Evolutionary conservation across 2,797 vertebrate species (phyloP).

Genomic region (Gymnoscopelus microlampas): DNA sequence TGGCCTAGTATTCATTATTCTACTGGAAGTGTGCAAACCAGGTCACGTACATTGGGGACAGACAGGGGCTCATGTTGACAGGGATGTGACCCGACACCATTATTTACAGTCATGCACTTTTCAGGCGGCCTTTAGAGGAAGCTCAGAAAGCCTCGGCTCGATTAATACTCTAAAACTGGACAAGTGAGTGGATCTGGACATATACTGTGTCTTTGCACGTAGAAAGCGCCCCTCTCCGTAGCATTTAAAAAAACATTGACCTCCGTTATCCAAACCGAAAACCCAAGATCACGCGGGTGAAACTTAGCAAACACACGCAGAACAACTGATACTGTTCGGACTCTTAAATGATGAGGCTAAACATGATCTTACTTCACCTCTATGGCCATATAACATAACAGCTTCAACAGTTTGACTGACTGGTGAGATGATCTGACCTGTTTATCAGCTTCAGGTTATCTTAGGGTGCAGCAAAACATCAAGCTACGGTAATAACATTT

Average conservation of each 20-base stretch:
- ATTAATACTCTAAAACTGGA: constrained; percentile 39
- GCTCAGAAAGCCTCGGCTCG: constrained; percentile 52
- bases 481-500: constrained; percentile 47
- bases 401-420: constrained; percentile 38
- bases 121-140: constrained; percentile 58
- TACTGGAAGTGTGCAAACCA: constrained; percentile 29
- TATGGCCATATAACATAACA: constrained; percentile 47
- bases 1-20: constrained; percentile 30
- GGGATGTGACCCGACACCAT: constrained; percentile 53
- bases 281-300: constrained; percentile 49
- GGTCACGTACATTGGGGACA: constrained; percentile 19
- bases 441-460: constrained; percentile 37
- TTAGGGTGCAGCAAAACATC: constrained; percentile 49
- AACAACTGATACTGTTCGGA: constrained; percentile 48
- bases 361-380: constrained; percentile 29
- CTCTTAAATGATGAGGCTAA: constrained; percentile 28
- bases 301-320: constrained; percentile 42
- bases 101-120: constrained; percentile 75
- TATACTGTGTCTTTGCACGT: constrained; percentile 1
- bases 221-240: constrained; percentile 29
- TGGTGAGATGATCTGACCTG: constrained; percentile 40
- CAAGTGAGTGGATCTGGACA: constrained; percentile 23
- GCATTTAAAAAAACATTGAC: constrained; percentile 19
- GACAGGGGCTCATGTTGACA: constrained; percentile 23
- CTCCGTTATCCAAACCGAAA: constrained; percentile 53